A percentile compares a stretch with the other conserved stretches of the same genome.
Conservation (phyloP, 2,888 invertebrate genomes). For the Drosophila eohydei region DNA sequence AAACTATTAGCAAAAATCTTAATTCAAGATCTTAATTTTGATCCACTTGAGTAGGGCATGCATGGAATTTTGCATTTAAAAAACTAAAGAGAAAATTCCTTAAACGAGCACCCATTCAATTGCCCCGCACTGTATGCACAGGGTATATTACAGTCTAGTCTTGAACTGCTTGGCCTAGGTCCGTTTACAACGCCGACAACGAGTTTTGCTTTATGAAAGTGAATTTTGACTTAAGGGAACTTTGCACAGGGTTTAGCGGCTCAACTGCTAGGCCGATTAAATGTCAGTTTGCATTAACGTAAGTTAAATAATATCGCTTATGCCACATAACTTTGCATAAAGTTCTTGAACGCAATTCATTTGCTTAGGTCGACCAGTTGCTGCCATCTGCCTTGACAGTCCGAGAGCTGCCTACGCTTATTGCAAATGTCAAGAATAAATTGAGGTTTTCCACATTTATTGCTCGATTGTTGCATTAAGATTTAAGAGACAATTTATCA, state of each 20-base stretch:
- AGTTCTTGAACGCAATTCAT: conserved; percentile 20
- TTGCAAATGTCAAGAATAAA: conserved; percentile 28
- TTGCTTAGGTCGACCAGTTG: conserved; percentile 1
- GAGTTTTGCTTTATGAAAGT: conserved; percentile 20
- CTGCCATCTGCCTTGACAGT: background rate
- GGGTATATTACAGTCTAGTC: conserved; percentile 29
- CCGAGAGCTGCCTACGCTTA: background rate
- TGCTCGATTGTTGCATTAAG: conserved; percentile 33
- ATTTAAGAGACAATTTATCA: conserved; percentile 59
- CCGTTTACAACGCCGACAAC: conserved; percentile 3
- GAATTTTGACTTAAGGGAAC: conserved; percentile 27
- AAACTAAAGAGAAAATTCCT: background rate
- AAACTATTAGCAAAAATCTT: too few species aligned
- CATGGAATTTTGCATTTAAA: background rate
- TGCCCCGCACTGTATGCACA: background rate
- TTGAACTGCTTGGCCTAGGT: background rate
- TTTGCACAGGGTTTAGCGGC: background rate
- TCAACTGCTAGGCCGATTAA: conserved; percentile 6
- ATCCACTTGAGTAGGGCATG: background rate
- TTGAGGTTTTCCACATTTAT: conserved; percentile 25
- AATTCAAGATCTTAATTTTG: too few species aligned
- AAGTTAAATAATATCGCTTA: conserved; percentile 41
- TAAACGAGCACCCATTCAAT: background rate
- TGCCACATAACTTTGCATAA: conserved; percentile 21
- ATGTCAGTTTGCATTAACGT: conserved; percentile 32